Conservation (phyloP, 2,113 vertebrate genomes). For the Eolophus roseicapilla region DNA sequence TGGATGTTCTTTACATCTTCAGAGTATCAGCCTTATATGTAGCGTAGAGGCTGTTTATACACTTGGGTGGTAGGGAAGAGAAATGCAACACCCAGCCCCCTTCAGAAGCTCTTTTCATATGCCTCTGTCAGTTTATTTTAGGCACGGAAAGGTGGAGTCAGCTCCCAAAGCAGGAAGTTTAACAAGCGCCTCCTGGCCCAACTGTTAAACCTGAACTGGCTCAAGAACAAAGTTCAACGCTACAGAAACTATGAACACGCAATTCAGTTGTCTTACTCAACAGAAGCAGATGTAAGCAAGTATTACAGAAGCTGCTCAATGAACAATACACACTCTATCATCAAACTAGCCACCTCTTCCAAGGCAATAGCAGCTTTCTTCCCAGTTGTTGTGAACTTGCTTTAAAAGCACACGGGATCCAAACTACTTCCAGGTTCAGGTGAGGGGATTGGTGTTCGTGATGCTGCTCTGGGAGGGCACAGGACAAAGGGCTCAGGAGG, state of each 20-base stretch:
- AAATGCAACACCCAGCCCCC: accelerated
- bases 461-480: neutral
- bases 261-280: neutral
- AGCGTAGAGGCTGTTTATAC: accelerated
- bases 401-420: neutral
- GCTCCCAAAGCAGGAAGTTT: neutral
- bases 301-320: neutral
- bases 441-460: neutral
- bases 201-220: neutral
- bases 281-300: neutral
- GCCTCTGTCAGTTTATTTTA: neutral
- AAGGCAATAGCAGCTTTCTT: neutral
- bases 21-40: neutral
- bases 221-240: neutral
- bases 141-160: neutral
- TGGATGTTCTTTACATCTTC: neutral
- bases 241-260: neutral
- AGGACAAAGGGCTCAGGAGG: neutral
- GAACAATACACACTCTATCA: neutral
- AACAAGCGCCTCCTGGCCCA: neutral
- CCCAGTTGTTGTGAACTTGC: neutral
- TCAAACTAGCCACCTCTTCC: neutral
- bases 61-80: neutral
- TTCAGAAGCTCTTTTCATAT: neutral
- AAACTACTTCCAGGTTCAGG: neutral